Evolutionary conservation across 2,888 invertebrate species (phyloP), one percentile per base, ranked within the genome.

Genomic region (Caenorhabditis afra): DNA sequence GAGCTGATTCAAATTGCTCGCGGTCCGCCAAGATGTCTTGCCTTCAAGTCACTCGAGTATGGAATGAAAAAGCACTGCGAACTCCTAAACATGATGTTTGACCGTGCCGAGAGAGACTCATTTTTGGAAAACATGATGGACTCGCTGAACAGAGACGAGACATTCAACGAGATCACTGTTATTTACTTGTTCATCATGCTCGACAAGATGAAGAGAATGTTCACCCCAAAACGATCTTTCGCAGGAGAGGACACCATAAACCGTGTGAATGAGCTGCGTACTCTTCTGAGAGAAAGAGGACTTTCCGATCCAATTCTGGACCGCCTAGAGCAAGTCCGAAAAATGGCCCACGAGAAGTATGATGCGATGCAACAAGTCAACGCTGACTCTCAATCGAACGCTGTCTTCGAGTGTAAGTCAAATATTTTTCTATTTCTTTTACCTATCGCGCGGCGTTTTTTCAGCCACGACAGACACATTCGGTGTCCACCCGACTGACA

Each of bases 11-110:
- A 59, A 49, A 73, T 79, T 11, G 49, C 58, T 12, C 59, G 79
- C 14, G 79, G 79, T 7, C 79, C 79, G 7, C 79, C 79, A 11
- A 65, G 59, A 55, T 66, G 71, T 45, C 29, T 8, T n/a, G 29
- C 70, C 3, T 74, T 67, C 64, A 79, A 79, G 53, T 44, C 68
- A 11, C 61, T 79, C 35, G 79, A 79, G 44, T 44, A 58, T 22
- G 79, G 79, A 65, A 74, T 79, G 64, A 68, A 41, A 18, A 79
- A 79, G 37, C 79, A 79, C 59, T 70, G 68, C 29, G 74, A 79
- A 41, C 12, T 79, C 4, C 35, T 79, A 44, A 73, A 73, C 20
- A 37, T 59, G 41, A 65, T 79, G 65, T 49, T 41, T 18, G 74
- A 79, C 10, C 64, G 65, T 37, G 11, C 23, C 1, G 65, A 70